Percentiles rank a stretch among this genome's conserved stretches.
phyloP scores from a whole-genome alignment of 1,140 invertebrate genomes.

The Ceratosolen fusciceps region DNA sequence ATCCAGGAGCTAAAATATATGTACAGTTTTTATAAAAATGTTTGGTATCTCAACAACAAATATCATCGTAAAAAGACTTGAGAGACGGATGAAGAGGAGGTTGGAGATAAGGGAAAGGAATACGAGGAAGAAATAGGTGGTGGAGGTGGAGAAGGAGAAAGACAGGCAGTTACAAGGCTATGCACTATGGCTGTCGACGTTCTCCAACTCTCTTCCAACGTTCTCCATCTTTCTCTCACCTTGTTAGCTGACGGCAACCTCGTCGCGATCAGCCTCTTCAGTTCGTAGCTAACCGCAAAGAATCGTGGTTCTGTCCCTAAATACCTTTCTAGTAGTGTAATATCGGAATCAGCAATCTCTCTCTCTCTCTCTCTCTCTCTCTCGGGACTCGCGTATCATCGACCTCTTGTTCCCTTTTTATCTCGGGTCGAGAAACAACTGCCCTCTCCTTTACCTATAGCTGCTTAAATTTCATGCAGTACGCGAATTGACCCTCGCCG shows the following conservation, averaged over 20 bases:
- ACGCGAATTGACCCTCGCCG: not conserved
- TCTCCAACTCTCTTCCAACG: slow-evolving; percentile 20
- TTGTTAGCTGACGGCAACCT: not conserved
- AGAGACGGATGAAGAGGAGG: too few relatives aligned
- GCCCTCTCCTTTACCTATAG: too few relatives aligned
- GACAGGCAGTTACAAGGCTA: slow-evolving; percentile 3
- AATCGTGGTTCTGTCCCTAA: not conserved
- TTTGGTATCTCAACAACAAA: slow-evolving; percentile 26
- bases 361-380: not conserved
- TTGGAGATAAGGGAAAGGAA: not conserved
- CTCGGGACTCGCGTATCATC: not conserved
- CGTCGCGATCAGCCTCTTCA: slow-evolving; percentile 12
- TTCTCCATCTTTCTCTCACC: not conserved
- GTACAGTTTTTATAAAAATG: slow-evolving; percentile 1
- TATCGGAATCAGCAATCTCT: not conserved
- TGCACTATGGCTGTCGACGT: not conserved
- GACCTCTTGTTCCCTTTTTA: not conserved
- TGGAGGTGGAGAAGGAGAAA: not conserved
- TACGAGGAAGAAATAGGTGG: not conserved
- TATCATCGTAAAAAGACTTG: not conserved
- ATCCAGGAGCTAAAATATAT: not conserved
- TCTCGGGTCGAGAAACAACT: not conserved
- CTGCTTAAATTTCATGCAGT: not conserved
- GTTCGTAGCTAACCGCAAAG: slow-evolving; percentile 23
- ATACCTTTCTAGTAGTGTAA: not conserved